Evolutionary conservation across 2,888 invertebrate genomes (phyloP).

Genomic region (Endotricha flammealis): DNA sequence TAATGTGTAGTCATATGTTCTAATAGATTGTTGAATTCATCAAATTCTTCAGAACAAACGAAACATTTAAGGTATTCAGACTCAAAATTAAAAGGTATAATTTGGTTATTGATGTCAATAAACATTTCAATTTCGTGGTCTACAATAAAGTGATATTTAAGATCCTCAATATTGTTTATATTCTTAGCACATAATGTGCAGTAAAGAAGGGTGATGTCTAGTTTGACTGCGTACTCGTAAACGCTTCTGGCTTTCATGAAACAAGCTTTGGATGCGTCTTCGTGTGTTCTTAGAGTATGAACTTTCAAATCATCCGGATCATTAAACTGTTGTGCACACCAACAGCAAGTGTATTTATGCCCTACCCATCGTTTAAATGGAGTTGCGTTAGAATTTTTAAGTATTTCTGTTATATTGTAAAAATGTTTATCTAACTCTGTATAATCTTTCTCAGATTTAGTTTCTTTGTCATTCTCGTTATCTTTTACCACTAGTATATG

Average conservation of each 20-base stretch:
- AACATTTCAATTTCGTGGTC: conserved; percentile 31
- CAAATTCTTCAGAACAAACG: conserved; percentile 29
- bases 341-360: conserved; percentile 40
- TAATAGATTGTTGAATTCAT: conserved; percentile 27
- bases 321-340: conserved; percentile 30
- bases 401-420: conserved; percentile 33
- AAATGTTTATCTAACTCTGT: conserved; percentile 38
- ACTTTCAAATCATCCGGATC: conserved; percentile 35
- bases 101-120: conserved; percentile 35
- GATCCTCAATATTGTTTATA: conserved; percentile 27
- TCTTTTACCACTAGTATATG: too few relatives aligned
- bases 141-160: conserved; percentile 28
- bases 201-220: conserved; percentile 38
- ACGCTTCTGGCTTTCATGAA: conserved; percentile 36
- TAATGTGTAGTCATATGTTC: conserved; percentile 47
- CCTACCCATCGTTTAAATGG: conserved; percentile 38
- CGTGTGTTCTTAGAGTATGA: conserved; percentile 33
- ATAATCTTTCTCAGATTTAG: too few relatives aligned
- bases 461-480: too few relatives aligned
- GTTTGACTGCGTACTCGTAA: conserved; percentile 35
- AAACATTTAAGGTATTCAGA: conserved; percentile 30
- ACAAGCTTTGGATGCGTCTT: conserved; percentile 23
- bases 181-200: conserved; percentile 32
- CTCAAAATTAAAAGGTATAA: conserved; percentile 37
- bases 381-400: conserved; percentile 44